Evolutionary conservation across 2,113 vertebrate genomes (phyloP).

Genomic region (Xiphophorus couchianus): DNA sequence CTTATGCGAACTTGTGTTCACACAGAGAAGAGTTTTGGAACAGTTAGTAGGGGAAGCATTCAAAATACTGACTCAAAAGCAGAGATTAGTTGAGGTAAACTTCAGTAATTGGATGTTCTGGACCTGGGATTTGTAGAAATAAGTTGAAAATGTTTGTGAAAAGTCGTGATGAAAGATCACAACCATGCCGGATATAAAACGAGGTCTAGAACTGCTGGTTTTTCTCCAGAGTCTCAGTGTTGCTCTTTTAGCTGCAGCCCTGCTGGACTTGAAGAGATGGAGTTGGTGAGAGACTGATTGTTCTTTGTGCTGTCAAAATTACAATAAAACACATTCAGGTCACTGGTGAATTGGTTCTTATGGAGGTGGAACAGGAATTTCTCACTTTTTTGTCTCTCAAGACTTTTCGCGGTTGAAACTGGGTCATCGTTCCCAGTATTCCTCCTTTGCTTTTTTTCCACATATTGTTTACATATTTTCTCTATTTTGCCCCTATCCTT

Average conservation of each 20-base stretch:
- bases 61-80: too few species aligned
- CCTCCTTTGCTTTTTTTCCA: neutral
- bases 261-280: neutral
- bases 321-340: constrained; percentile 1
- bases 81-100: too few species aligned
- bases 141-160: neutral
- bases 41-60: neutral
- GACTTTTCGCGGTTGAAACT: neutral
- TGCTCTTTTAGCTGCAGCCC: neutral
- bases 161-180: neutral
- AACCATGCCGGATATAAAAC: neutral
- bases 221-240: neutral
- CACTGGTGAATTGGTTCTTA: neutral
- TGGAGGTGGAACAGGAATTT: neutral
- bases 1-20: neutral
- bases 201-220: neutral
- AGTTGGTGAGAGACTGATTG: neutral
- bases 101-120: too few species aligned
- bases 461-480: neutral
- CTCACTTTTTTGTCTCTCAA: neutral
- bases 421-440: neutral
- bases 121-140: neutral
- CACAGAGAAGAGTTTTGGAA: neutral
- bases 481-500: neutral
- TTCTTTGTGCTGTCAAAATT: neutral